Evolutionary conservation across 2,888 invertebrate genomes (phyloP), one percentile per base, ranked within the genome.

Genomic region (Drosophila mayaguana): DNA sequence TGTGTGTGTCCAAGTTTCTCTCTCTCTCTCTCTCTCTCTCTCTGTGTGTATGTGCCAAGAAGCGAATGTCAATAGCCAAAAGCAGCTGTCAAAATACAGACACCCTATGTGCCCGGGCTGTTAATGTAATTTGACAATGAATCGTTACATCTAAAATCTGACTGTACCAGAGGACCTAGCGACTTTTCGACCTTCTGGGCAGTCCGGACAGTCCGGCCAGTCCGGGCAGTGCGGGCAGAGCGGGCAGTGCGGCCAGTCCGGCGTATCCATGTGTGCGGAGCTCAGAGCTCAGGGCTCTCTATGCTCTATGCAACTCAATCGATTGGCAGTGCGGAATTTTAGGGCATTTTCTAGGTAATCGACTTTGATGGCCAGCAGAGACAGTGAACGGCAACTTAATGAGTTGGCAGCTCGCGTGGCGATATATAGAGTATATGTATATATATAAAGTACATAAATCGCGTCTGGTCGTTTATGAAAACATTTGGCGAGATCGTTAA

Each of bases 111-210:
- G 54, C 42, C 54, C 70, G 65, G 69, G 73, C 78, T 82, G 88
- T 74, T 88, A 83, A 84, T 88, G 86, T 86, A 88, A 86, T 88
- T 84, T 86, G 84, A 86, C 84, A 84, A 83, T 88, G 83, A 86
- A 81, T 70, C 81, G 72, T 79, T 71, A 74, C 78, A 66, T 25
- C 71, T 46, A 50, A 64, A 62, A 63, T 56, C 43, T 64, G 62
- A 54, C 65, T 36, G 28, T 28, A 75, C 62, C 38, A 14, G n/a
- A 25, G 40, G 25, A 54, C 2, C 36, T 22, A 36, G 32, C 51
- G 51, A 53, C 51, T 53, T 53, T 53, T 22, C 36, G 51, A 53
- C 51, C 51, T 53, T 34, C 32, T 14, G 25, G n/a, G 16, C 38
- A 40, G 38, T 40, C 40, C 16, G 38, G 28, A n/a, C n/a, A n/a